A percentile compares a stretch with the other conserved stretches of the same genome.
Conservation (phyloP, 2,797 vertebrate genomes). For the Parauchenoglanis punctatus region DNA sequence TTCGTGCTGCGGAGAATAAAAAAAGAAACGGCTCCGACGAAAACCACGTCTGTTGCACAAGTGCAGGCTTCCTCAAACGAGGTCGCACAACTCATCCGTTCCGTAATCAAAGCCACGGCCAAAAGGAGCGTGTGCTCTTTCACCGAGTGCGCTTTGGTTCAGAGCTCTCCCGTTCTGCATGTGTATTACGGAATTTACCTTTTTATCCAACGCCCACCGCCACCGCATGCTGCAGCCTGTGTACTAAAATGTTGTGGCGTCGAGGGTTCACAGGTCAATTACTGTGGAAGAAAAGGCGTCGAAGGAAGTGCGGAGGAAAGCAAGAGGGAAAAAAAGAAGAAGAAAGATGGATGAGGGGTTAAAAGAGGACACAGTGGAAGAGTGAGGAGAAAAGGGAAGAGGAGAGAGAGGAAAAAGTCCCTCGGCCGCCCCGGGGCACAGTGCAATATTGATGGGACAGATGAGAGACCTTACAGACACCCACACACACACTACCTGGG, state of each 20-base stretch:
- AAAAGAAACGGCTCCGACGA: conserved; percentile 1
- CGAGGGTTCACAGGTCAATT: neutral
- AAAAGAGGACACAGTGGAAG: conserved; percentile 22
- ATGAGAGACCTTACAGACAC: conserved; percentile 58
- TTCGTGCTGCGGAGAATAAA: conserved; percentile 27
- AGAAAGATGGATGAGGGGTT: conserved; percentile 40
- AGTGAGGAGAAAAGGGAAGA: conserved; percentile 38
- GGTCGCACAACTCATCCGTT: conserved; percentile 33
- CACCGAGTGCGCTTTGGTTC: neutral
- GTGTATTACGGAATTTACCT: neutral
- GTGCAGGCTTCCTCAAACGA: conserved; percentile 25
- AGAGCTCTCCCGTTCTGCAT: neutral
- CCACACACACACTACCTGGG: conserved; percentile 45
- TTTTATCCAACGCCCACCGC: conserved; percentile 4
- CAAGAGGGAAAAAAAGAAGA: conserved; percentile 15
- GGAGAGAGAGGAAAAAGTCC: conserved; percentile 53
- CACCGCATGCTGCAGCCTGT: neutral
- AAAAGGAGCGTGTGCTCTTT: neutral
- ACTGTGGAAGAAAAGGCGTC: neutral
- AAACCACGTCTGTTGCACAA: neutral
- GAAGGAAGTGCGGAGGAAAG: conserved; percentile 4
- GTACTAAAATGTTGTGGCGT: neutral
- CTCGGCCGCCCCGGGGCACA: conserved; percentile 59
- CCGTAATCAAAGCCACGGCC: conserved; percentile 44
- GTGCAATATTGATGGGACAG: conserved; percentile 68